These are phyloP conservation scores for Drosophila tropicalis DNA, from an alignment of 1,140 invertebrate genomes.

Conservation along the genomic window DNA sequence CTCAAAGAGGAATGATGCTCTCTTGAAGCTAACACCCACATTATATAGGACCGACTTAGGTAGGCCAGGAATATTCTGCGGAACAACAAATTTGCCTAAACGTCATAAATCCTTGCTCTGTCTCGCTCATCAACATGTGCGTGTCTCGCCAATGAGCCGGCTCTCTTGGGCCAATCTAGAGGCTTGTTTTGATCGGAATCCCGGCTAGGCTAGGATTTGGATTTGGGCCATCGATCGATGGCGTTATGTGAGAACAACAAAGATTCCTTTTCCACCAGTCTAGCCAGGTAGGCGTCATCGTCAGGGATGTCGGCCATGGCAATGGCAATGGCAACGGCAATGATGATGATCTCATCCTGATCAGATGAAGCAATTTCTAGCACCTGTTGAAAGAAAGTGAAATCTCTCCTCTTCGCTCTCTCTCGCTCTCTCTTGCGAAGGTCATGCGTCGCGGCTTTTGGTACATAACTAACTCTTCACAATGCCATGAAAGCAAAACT, in stretches of 20 bases:
- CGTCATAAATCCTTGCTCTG: constrained; percentile 71
- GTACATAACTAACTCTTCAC: constrained; percentile 48
- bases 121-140: constrained; percentile 17
- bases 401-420: neutral
- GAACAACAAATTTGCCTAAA: constrained; percentile 73
- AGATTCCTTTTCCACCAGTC: constrained; percentile 23
- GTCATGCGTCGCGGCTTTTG: constrained; percentile 57
- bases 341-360: constrained; percentile 61
- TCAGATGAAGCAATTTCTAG: constrained; percentile 67
- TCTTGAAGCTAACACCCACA: constrained; percentile 25
- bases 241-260: constrained; percentile 61
- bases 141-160: constrained; percentile 4
- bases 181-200: constrained; percentile 77
- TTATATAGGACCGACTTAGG: constrained; percentile 63
- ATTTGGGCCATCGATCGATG: constrained; percentile 25
- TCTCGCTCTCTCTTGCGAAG: constrained; percentile 17
- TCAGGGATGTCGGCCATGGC: constrained; percentile 22
- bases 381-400: constrained; percentile 58
- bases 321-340: constrained; percentile 17
- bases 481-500: constrained; percentile 67
- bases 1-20: constrained; percentile 52
- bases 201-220: constrained; percentile 54
- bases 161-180: constrained; percentile 59
- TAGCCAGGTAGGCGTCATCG: constrained; percentile 54
- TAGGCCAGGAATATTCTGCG: constrained; percentile 36